Conservation (phyloP, 1,140 invertebrate genomes). For the Ceratosolen fusciceps region DNA sequence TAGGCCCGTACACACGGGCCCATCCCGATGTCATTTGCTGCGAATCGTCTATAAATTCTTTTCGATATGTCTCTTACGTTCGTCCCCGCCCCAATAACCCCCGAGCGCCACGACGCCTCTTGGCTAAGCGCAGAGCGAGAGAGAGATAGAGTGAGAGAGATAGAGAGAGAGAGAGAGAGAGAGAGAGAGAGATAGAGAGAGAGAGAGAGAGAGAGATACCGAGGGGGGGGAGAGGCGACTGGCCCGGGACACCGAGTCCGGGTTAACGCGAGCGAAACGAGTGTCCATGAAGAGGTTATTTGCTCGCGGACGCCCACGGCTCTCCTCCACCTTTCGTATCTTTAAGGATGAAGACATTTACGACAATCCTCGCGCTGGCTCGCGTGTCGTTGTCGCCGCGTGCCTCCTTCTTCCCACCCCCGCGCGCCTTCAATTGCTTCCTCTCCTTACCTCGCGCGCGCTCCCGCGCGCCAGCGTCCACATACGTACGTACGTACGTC, state of each 20-base stretch:
- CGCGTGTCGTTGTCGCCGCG: slow-evolving; percentile 45
- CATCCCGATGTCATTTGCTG: too few species aligned
- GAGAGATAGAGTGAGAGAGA: too few species aligned
- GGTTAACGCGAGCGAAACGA: slow-evolving; percentile 36
- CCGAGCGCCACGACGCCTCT: too few species aligned
- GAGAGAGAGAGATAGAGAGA: too few species aligned
- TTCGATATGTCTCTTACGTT: neutral
- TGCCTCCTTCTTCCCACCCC: slow-evolving; percentile 40
- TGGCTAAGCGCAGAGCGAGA: too few species aligned
- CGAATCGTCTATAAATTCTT: slow-evolving; percentile 38
- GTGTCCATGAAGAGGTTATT: slow-evolving; percentile 31
- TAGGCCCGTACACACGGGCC: too few species aligned
- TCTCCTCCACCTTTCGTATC: slow-evolving; percentile 42
- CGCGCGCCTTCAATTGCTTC: neutral
- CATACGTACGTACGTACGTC: too few species aligned
- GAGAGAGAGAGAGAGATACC: too few species aligned
- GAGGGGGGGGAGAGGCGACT: too few species aligned
- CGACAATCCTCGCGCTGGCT: slow-evolving; percentile 40
- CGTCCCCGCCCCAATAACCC: neutral
- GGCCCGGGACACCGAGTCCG: neutral
- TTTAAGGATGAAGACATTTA: slow-evolving; percentile 52
- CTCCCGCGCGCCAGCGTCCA: too few species aligned
- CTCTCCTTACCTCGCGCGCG: neutral
- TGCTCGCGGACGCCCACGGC: slow-evolving; percentile 45
- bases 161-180: too few species aligned